These are phyloP conservation scores for Parambassis ranga DNA, from an alignment of 2,797 vertebrate genomes.

Conservation along the genomic window DNA sequence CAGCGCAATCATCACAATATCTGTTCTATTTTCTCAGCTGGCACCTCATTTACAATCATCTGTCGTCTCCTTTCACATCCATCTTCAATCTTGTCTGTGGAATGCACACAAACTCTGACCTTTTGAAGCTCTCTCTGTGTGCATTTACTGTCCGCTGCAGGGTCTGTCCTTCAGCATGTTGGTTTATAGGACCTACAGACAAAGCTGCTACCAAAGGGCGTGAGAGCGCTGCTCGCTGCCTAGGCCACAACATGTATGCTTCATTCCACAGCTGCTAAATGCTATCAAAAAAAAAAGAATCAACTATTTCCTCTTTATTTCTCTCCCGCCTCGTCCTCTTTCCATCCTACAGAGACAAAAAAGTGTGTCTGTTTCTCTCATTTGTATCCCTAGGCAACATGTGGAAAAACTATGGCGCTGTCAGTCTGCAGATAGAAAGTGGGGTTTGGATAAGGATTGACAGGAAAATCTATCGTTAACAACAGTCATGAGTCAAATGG, in stretches of 20 bases:
- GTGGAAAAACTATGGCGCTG: not conserved
- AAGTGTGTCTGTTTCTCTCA: slow-evolving; percentile 29
- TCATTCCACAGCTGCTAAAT: slow-evolving; percentile 60
- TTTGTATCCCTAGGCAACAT: slow-evolving; percentile 24
- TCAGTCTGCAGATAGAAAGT: not conserved
- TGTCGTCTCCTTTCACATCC: slow-evolving; percentile 50
- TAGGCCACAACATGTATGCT: slow-evolving; percentile 37
- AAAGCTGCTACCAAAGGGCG: slow-evolving; percentile 64
- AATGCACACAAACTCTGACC: slow-evolving; percentile 63
- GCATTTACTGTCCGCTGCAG: slow-evolving; percentile 40
- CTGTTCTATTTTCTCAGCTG: slow-evolving; percentile 2
- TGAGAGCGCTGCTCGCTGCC: slow-evolving; percentile 60
- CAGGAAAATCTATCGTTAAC: slow-evolving; percentile 2
- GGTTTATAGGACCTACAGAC: slow-evolving; percentile 38
- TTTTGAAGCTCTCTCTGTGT: slow-evolving; percentile 46
- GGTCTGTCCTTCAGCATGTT: slow-evolving; percentile 50
- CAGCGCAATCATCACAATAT: slow-evolving; percentile 3
- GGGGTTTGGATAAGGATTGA: slow-evolving; percentile 9
- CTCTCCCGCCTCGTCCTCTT: slow-evolving; percentile 13
- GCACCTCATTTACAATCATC: slow-evolving; percentile 50
- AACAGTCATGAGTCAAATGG: not conserved
- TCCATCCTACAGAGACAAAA: slow-evolving; percentile 19
- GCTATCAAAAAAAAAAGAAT: slow-evolving; percentile 28
- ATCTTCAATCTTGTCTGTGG: slow-evolving; percentile 56
- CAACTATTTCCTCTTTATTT: slow-evolving; percentile 47